Conservation (phyloP, 2,888 invertebrate genomes). For the Drosophila leonis region DNA sequence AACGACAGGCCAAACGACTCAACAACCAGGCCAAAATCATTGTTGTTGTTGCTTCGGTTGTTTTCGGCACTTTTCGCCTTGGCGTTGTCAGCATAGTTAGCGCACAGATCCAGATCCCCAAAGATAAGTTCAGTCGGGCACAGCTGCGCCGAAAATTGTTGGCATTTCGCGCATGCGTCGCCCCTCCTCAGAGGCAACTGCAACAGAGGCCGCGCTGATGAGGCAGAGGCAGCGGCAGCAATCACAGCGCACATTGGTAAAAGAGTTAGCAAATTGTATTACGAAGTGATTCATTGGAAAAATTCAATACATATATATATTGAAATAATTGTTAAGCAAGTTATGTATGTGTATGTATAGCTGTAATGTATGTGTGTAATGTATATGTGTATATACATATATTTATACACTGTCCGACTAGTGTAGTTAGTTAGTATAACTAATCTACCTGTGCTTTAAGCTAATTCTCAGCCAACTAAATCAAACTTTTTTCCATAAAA, state of each 20-base stretch:
- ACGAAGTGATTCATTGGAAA: background rate
- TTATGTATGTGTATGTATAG: no score
- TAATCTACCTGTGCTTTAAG: no score
- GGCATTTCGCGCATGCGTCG: slow-evolving; percentile 79
- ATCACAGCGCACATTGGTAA: slow-evolving; percentile 53
- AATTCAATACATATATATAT: no score
- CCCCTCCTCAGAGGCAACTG: slow-evolving; percentile 18
- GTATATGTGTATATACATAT: no score
- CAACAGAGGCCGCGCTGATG: slow-evolving; percentile 4
- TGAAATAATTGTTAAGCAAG: no score
- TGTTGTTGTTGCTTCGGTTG: slow-evolving; percentile 36
- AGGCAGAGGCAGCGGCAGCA: slow-evolving; percentile 15
- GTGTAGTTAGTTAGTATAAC: no score
- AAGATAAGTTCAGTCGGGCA: slow-evolving; percentile 63
- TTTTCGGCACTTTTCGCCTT: slow-evolving; percentile 72
- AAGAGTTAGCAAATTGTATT: background rate
- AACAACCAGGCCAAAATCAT: slow-evolving; percentile 38
- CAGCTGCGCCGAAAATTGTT: slow-evolving; percentile 77
- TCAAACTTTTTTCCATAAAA: no score
- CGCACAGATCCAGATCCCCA: slow-evolving; percentile 61
- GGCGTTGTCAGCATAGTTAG: slow-evolving; percentile 79
- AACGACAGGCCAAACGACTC: slow-evolving; percentile 69
- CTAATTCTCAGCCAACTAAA: no score
- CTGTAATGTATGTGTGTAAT: no score
- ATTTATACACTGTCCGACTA: no score